Evolutionary conservation across 2,797 vertebrate species (phyloP).

Genomic region (Darevskia mixta): DNA sequence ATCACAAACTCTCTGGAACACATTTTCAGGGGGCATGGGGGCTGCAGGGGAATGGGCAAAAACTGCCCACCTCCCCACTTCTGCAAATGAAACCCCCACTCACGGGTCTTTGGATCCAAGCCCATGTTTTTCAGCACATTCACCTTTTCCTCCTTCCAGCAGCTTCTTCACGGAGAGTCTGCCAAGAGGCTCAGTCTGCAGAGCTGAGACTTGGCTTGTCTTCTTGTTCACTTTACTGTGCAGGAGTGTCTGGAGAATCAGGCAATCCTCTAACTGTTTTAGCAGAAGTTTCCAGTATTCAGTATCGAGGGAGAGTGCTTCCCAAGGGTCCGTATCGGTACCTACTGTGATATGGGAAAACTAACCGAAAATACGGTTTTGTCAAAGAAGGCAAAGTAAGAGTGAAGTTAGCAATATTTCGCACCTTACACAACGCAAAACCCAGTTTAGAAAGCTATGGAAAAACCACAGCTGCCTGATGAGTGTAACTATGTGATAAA

Average conservation of each 20-base stretch:
- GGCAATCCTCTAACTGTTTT: constrained; percentile 93
- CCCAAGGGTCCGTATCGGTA: constrained; percentile 86
- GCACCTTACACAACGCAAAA: not conserved
- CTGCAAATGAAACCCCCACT: not conserved
- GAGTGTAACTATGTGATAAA: not conserved
- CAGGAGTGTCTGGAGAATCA: constrained; percentile 93
- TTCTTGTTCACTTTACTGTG: constrained; percentile 73
- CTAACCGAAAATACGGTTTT: constrained; percentile 60
- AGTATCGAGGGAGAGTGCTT: constrained; percentile 92
- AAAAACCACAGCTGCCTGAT: not conserved
- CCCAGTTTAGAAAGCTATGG: rapidly evolving
- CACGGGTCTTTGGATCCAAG: not conserved
- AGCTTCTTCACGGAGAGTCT: constrained; percentile 90
- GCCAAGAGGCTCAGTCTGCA: constrained; percentile 79
- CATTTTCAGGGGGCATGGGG: not conserved
- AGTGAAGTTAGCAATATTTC: not conserved
- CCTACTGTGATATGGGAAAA: constrained; percentile 75
- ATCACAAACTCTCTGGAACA: not conserved
- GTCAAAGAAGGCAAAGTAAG: not conserved
- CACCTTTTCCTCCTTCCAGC: constrained; percentile 93
- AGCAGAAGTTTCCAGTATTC: constrained; percentile 96
- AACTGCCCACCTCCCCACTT: not conserved
- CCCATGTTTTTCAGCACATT: not conserved
- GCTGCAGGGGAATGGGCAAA: not conserved
- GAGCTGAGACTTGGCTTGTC: constrained; percentile 70